Conservation (phyloP, 2,113 vertebrate species). For the Dromaius novaehollandiae region DNA sequence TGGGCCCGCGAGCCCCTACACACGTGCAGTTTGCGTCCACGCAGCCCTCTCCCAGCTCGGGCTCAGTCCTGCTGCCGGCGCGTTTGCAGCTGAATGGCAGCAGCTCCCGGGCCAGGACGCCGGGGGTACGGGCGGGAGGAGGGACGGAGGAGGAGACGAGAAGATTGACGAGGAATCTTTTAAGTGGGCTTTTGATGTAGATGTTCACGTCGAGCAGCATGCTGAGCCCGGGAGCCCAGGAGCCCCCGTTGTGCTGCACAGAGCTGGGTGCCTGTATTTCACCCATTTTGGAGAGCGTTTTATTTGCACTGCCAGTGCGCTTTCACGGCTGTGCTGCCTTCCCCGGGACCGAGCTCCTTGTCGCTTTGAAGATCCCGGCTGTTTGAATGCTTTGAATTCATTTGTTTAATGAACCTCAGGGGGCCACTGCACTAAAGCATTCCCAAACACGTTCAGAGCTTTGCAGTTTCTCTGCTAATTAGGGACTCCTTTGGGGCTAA, state of each 20-base stretch:
- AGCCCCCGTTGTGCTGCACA: not conserved
- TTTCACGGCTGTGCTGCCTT: not conserved
- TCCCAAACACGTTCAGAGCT: constrained; percentile 19
- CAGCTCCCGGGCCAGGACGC: not conserved
- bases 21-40: not conserved
- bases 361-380: constrained; percentile 42
- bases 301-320: not conserved
- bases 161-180: not conserved
- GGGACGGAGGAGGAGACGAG: not conserved
- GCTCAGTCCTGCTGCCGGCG: not conserved
- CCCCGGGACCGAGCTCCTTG: not conserved
- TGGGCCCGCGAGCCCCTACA: no score
- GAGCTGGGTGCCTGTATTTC: not conserved
- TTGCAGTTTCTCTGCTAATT: constrained; percentile 52
- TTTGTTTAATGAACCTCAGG: constrained; percentile 60
- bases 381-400: constrained; percentile 1
- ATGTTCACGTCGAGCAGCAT: not conserved
- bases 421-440: not conserved
- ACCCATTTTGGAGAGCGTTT: not conserved
- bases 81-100: not conserved
- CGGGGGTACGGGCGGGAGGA: not conserved
- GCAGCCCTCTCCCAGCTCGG: not conserved
- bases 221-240: not conserved
- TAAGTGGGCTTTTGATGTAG: not conserved
- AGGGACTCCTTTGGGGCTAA: constrained; percentile 41